Percentiles rank a stretch among this genome's conserved stretches.
phyloP scores from a whole-genome alignment of 2,888 invertebrate genomes.

The Nephrocerus scutellatus region DNA sequence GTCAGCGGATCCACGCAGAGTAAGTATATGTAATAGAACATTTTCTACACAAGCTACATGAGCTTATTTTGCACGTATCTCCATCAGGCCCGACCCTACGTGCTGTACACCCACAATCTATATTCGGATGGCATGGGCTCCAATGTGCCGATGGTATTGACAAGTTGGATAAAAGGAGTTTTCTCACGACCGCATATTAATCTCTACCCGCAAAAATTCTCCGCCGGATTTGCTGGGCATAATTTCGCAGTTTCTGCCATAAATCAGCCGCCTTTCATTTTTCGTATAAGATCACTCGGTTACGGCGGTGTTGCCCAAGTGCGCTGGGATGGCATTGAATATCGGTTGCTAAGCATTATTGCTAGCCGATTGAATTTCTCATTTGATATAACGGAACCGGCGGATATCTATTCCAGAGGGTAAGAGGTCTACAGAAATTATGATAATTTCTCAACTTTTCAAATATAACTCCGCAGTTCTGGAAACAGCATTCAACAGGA shows the following conservation, averaged over 20 bases:
- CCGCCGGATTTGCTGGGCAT: constrained; percentile 65
- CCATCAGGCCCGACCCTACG: constrained; percentile 59
- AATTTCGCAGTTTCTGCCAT: constrained; percentile 63
- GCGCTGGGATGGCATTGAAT: constrained; percentile 65
- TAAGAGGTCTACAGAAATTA: constrained; percentile 33
- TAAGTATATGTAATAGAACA: constrained; percentile 34
- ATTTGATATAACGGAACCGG: constrained; percentile 59
- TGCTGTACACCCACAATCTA: constrained; percentile 67
- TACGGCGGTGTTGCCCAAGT: constrained; percentile 32
- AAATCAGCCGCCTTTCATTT: constrained; percentile 67
- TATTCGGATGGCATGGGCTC: constrained; percentile 68
- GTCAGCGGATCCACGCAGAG: constrained; percentile 49
- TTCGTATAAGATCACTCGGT: constrained; percentile 47
- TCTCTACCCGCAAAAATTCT: constrained; percentile 65
- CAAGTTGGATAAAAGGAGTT: constrained; percentile 62
- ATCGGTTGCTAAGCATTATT: constrained; percentile 57
- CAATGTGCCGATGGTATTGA: constrained; percentile 59
- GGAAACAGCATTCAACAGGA: constrained; percentile 57
- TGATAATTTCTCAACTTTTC: background rate
- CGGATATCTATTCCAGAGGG: constrained; percentile 47
- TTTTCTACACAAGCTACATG: background rate
- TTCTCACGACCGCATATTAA: constrained; percentile 56
- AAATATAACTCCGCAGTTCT: constrained; percentile 45
- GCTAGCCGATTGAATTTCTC: constrained; percentile 64
- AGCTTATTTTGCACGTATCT: background rate